A percentile compares a stretch with the other conserved stretches of the same genome.
Conservation (phyloP, 2,797 vertebrate species). For the Simalia tracyae region DNA sequence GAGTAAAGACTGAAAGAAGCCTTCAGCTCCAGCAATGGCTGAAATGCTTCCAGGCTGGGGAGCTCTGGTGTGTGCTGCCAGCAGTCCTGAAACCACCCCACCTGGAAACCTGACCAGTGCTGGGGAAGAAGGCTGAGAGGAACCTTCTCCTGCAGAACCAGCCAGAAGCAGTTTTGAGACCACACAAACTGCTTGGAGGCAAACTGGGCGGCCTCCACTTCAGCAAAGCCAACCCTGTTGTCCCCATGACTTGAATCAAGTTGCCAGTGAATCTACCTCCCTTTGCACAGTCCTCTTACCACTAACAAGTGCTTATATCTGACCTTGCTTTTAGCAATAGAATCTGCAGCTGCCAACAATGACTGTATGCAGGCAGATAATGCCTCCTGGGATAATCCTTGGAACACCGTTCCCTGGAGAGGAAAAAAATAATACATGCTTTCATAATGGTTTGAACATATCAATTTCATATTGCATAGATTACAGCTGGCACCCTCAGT, state of each 20-base stretch:
- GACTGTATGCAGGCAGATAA: constrained; percentile 96
- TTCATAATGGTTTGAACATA: constrained; percentile 5
- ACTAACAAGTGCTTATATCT: constrained; percentile 41
- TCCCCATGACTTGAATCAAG: not conserved
- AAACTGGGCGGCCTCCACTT: not conserved
- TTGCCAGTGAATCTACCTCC: not conserved
- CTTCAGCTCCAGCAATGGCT: no score
- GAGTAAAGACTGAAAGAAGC: no score
- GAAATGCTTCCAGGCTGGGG: no score
- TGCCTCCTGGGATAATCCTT: constrained; percentile 96
- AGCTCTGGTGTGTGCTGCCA: no score
- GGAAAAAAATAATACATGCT: not conserved
- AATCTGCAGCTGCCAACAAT: constrained; percentile 89
- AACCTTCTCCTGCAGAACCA: no score
- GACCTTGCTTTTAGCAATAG: constrained; percentile 97
- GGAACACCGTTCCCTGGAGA: constrained; percentile 92
- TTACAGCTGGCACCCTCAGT: not conserved
- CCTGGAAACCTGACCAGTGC: no score
- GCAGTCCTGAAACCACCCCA: no score
- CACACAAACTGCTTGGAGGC: not conserved
- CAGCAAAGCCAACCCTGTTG: not conserved
- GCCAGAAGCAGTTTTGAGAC: not conserved
- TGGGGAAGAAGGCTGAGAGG: no score
- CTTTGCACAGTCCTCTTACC: not conserved
- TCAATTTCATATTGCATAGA: no score